A percentile compares a stretch with the other conserved stretches of the same genome.
phyloP scores from a whole-genome alignment of 2,797 vertebrate species.

The Threskiornis aethiopicus region DNA sequence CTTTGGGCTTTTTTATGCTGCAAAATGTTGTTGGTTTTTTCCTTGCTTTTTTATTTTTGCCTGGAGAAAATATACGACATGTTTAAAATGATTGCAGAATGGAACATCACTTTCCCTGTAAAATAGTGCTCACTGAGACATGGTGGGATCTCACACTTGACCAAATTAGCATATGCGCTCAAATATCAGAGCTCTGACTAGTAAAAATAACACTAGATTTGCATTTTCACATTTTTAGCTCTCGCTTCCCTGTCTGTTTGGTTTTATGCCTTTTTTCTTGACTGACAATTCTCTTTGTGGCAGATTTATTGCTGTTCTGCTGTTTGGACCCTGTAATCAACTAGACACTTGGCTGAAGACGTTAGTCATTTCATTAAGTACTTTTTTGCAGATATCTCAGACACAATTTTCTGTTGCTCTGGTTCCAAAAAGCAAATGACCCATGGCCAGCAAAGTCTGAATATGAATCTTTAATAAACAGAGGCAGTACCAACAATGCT shows the following conservation, averaged over 20 bases:
- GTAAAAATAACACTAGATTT: constrained; percentile 64
- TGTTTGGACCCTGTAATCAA: constrained; percentile 48
- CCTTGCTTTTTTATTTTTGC: background rate
- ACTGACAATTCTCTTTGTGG: constrained; percentile 43
- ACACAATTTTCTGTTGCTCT: constrained; percentile 38
- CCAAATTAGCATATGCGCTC: constrained; percentile 50
- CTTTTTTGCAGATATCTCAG: constrained; percentile 23
- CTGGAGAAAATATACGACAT: background rate
- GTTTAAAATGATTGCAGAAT: background rate
- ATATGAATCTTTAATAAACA: constrained; percentile 67
- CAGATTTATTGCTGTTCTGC: constrained; percentile 44
- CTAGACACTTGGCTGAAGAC: constrained; percentile 45
- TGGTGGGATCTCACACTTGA: constrained; percentile 48
- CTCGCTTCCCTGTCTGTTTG: constrained; percentile 36
- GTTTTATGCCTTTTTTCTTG: constrained; percentile 45
- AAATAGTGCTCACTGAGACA: constrained; percentile 1
- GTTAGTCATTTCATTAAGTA: constrained; percentile 54
- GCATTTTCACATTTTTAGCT: constrained; percentile 63
- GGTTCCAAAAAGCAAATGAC: constrained; percentile 59
- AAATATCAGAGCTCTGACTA: constrained; percentile 39
- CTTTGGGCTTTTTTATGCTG: constrained; percentile 23
- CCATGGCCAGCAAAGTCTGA: constrained; percentile 30
- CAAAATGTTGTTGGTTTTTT: background rate
- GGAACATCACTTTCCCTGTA: constrained; percentile 11
- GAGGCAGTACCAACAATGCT: constrained; percentile 21